Evolutionary conservation across 2,797 vertebrate species (phyloP), one percentile per base, ranked within the genome.

Genomic region (Alauda arvensis): DNA sequence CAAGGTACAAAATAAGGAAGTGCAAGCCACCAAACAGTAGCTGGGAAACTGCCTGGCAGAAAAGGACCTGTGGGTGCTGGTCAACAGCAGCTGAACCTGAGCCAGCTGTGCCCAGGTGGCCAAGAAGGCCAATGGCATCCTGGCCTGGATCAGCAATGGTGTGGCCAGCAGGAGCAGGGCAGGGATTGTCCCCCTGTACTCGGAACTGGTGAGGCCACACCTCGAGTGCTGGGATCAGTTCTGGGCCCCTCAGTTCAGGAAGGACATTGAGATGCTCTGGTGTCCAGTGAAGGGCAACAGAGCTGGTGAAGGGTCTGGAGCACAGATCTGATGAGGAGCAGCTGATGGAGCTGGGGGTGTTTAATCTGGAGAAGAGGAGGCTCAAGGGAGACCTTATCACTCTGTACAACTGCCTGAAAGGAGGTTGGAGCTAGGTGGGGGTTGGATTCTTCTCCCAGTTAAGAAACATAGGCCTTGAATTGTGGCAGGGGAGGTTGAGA

Each of bases 221-320:
- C 21, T 76, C 0, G 0, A 60, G 6, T 7, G 0, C 42, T 43
- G 37, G 20, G 28, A 0, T 0, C 10, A 5, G 10, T 33, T 37
- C 0, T 63, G 45, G 19, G 18, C 5, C 15, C 14, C 16, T 52
- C 56, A 57, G 1, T 12, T 1, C 28, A 37, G 4, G 34, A 65
- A 69, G 17, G n/a, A 43, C 12, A 26, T 0, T 31, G 57, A 53
- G 40, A 34, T 2, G 14, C 28, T 40, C 13, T 13, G 23, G 28
- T 0, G 3, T 33, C 24, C 34, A 63, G 11, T 52, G 31, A 52
- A 48, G 17, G 14, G 17, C 39, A 57, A 4, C 0, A 0, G 40
- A 42, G 17, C 2, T 29, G 21, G 21, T 2, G 34, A 34, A 18
- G 14, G 28, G 12, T 28, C 56, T 53, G 7, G 21, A 69, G 46